phyloP scores from a whole-genome alignment of 2,113 vertebrate genomes.

The Ramphastos sulfuratus region DNA sequence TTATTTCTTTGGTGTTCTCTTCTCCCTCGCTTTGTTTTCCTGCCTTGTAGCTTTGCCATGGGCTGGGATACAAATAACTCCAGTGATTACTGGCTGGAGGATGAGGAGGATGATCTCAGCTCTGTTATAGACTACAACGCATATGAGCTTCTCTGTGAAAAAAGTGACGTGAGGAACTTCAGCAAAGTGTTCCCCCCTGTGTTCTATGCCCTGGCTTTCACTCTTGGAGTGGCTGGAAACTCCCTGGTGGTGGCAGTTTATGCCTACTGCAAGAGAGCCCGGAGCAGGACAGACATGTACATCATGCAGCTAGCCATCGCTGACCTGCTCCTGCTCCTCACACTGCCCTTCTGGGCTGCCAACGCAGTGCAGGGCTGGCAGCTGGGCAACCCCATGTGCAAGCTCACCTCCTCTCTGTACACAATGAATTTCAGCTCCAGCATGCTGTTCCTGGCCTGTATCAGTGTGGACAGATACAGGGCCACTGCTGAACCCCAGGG shows the following conservation, averaged over 20 bases:
- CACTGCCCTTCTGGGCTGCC: slow-evolving; percentile 90
- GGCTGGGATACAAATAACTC: slow-evolving; percentile 66
- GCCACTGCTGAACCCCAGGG: slow-evolving; percentile 56
- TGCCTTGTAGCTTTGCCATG: slow-evolving; percentile 57
- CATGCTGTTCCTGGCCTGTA: slow-evolving; percentile 91
- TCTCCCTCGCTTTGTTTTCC: not conserved
- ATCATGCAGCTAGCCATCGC: slow-evolving; percentile 89
- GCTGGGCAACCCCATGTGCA: slow-evolving; percentile 82
- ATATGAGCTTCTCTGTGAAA: slow-evolving; percentile 85
- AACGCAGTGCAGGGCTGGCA: slow-evolving; percentile 87
- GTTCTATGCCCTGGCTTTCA: slow-evolving; percentile 81
- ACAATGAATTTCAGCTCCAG: slow-evolving; percentile 89
- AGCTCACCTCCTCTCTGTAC: slow-evolving; percentile 84
- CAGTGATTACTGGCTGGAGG: slow-evolving; percentile 66
- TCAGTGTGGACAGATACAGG: slow-evolving; percentile 88
- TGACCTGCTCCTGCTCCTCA: slow-evolving; percentile 88
- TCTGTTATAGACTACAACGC: slow-evolving; percentile 80
- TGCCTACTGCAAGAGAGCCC: slow-evolving; percentile 84
- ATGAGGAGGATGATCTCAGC: slow-evolving; percentile 73
- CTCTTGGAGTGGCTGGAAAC: slow-evolving; percentile 87
- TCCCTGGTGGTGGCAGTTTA: slow-evolving; percentile 84
- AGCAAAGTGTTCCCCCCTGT: slow-evolving; percentile 83
- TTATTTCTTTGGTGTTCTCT: not conserved
- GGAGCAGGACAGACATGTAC: slow-evolving; percentile 84
- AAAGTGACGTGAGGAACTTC: slow-evolving; percentile 85